Base-by-base conservation (phyloP, 2,888 invertebrate species). In the Periphyllus acericola region DNA sequence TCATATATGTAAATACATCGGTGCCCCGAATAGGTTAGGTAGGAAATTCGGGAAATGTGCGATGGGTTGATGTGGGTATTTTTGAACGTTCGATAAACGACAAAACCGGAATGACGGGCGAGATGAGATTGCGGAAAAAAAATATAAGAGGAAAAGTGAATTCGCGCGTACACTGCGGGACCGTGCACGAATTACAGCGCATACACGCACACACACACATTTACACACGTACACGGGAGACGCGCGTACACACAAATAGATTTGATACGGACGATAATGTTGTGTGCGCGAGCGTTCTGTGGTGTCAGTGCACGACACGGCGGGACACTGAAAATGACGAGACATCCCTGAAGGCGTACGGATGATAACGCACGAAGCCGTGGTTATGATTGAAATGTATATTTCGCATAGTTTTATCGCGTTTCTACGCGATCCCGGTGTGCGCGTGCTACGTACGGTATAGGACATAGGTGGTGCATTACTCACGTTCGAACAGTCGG, bases 401-500 rank as follows among this genome's bases (percentile, higher is more conserved):
- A 9, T 46, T 46, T 46, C 11, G 11, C 9, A 9, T 1, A 21
- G 29, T 29, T 68, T n/a, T 29, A 29, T 29, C 68, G 68, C 68
- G 14, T 46, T 36, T 36, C 6, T 36, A n/a, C n/a, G n/a, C n/a
- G n/a, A n/a, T n/a, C n/a, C 6, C 60, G 60, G 60, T 46, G 46
- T 11, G 46, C 46, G 46, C 46, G 46, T 11, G 46, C 11, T 11
- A 11, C 11, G 8, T 46, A 46, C 11, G 8, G 46, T 46, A 46
- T 46, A 46, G 46, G 46, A 46, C 6, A 11, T 46, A 46, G 46
- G 46, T 46, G 11, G 46, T n/a, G n/a, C n/a, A n/a, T n/a, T 80
- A 87, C 87, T 87, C 80, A 87, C 87, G 74, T 87, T 87, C 80
- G 74, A 81, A 81, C 87, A 87, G 74, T 87, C 87, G 74, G 87